Evolutionary conservation across 37 sponge, comb jelly and placozoan genomes (phyloP).

Genomic region (Aplysina aerophoba): DNA sequence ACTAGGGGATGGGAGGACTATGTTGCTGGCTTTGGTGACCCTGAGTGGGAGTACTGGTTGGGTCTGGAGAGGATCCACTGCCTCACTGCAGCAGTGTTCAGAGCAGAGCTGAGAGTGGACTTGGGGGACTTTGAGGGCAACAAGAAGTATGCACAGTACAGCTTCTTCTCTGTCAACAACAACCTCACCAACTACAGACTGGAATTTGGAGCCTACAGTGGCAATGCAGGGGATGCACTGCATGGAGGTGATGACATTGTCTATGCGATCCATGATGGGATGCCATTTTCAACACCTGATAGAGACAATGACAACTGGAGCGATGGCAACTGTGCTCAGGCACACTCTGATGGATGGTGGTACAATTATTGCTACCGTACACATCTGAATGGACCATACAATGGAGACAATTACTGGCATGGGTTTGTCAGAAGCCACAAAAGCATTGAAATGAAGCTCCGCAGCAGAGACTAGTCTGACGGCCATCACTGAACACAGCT

Average conservation of each 20-base stretch:
- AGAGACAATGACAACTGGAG: too few species aligned
- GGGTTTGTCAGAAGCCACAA: not conserved
- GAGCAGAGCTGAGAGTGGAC: constrained; percentile 12
- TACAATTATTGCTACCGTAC: not conserved
- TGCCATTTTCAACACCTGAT: too few species aligned
- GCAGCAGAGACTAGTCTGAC: not conserved
- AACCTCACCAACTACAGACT: constrained; percentile 34
- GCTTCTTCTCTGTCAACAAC: constrained; percentile 31
- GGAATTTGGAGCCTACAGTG: constrained; percentile 19
- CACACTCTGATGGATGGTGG: constrained; percentile 28
- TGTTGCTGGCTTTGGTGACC: constrained; percentile 59
- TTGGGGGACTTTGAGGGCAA: constrained; percentile 13
- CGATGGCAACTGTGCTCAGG: constrained; percentile 35
- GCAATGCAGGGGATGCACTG: too few species aligned
- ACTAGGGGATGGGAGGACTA: constrained; percentile 42
- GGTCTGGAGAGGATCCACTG: constrained; percentile 65
- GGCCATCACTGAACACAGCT: not conserved
- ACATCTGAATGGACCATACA: constrained; percentile 20
- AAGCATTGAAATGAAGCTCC: constrained; percentile 22
- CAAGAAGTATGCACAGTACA: constrained; percentile 23
- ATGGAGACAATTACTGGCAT: not conserved
- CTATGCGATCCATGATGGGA: too few species aligned
- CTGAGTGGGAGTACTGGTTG: constrained; percentile 70
- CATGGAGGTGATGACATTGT: too few species aligned
- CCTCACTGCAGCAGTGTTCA: constrained; percentile 36